phyloP scores from a whole-genome alignment of 2,888 invertebrate species.

The Cheilosia vernalis region DNA sequence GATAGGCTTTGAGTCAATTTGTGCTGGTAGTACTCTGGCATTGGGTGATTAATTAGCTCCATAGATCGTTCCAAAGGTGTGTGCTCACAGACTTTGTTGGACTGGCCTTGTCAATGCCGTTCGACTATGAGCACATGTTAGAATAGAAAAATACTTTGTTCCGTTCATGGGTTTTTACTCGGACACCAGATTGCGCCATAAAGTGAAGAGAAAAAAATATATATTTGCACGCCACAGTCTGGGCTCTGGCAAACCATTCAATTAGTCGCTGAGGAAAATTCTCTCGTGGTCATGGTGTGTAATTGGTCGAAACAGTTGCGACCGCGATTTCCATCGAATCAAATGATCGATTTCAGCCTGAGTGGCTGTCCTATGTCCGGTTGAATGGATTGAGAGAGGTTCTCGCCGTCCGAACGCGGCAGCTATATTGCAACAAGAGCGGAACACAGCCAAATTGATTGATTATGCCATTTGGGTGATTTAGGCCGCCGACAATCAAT shows the following conservation, averaged over 20 bases:
- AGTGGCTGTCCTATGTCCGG: constrained; percentile 48
- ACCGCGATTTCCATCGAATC: constrained; percentile 59
- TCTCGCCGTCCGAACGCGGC: not conserved
- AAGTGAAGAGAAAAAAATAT: constrained; percentile 1
- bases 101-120: constrained; percentile 74
- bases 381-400: constrained; percentile 49
- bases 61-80: constrained; percentile 37
- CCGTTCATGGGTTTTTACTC: constrained; percentile 44
- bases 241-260: constrained; percentile 59
- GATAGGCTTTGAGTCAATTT: constrained; percentile 68
- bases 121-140: constrained; percentile 13
- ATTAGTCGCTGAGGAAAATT: constrained; percentile 54
- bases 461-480: constrained; percentile 47
- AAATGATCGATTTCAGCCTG: constrained; percentile 46
- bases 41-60: constrained; percentile 61
- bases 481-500: constrained; percentile 51
- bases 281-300: constrained; percentile 61
- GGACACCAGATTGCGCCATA: constrained; percentile 42
- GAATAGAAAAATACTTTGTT: constrained; percentile 58
- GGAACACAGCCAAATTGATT: constrained; percentile 63
- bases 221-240: constrained; percentile 40
- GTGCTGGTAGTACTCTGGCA: constrained; percentile 29
- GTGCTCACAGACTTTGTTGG: constrained; percentile 1
- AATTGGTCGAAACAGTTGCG: constrained; percentile 61
- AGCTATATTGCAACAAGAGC: constrained; percentile 52